A percentile compares a stretch with the other conserved stretches of the same genome.
These are phyloP conservation scores for Papilio protenor DNA, from an alignment of 2,888 invertebrate genomes.

Conservation along the genomic window DNA sequence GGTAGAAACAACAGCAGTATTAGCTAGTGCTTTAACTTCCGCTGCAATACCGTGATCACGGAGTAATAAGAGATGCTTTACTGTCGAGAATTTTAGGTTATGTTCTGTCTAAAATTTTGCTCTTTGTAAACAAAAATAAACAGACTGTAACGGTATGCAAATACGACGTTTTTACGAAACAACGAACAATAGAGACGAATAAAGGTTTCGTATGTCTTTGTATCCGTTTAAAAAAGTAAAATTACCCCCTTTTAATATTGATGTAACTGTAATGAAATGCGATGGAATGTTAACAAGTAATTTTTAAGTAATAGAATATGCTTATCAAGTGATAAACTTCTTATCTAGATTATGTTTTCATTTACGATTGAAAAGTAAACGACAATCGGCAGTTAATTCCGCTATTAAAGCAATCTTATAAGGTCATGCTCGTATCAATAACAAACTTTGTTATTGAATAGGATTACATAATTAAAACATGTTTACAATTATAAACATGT, in stretches of 20 bases:
- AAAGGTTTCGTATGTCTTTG: not conserved
- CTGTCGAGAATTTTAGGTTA: not conserved
- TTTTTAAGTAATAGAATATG: not conserved
- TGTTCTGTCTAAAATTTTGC: not conserved
- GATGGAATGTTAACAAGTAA: too few relatives aligned
- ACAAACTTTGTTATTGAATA: not conserved
- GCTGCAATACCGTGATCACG: not conserved
- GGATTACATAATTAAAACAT: not conserved
- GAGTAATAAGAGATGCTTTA: not conserved
- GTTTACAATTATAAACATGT: not conserved
- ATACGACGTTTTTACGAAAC: conserved; percentile 14
- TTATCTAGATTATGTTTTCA: conserved; percentile 5
- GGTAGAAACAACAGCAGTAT: not conserved
- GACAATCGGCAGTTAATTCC: not conserved
- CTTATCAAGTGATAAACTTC: not conserved
- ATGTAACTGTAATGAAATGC: not conserved
- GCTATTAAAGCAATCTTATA: not conserved
- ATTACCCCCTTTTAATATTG: not conserved
- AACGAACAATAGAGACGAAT: not conserved
- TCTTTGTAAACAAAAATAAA: conserved; percentile 11
- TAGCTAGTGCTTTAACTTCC: not conserved
- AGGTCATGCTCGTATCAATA: not conserved
- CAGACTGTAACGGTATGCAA: conserved; percentile 26
- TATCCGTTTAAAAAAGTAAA: not conserved
- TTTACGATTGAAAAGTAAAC: not conserved